Evolutionary conservation across 2,113 vertebrate species (phyloP).

Genomic region (Corythornis cristatus): DNA sequence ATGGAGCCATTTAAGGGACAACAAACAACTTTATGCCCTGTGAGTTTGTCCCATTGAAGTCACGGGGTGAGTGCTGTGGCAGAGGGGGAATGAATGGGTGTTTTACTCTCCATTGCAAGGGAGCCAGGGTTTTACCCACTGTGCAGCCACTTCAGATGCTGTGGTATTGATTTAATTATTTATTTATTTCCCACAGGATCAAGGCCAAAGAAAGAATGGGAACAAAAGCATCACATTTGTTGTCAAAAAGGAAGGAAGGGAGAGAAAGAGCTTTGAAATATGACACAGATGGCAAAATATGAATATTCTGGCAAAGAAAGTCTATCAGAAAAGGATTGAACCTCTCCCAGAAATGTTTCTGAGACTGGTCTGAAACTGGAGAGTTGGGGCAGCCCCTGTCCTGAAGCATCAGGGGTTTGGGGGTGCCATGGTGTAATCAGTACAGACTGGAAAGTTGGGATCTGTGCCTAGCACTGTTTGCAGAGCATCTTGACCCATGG

Average conservation of each 20-base stretch:
- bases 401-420: rapidly evolving
- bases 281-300: neutral
- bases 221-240: neutral
- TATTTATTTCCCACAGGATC: neutral
- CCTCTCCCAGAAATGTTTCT: neutral
- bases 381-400: neutral
- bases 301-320: neutral
- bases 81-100: neutral
- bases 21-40: slow-evolving; percentile 52
- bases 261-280: neutral
- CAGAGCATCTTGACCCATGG: neutral
- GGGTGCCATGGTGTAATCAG: rapidly evolving
- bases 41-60: slow-evolving; percentile 12
- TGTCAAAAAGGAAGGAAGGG: neutral
- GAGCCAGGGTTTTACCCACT: neutral
- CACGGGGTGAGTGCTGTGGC: neutral
- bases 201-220: neutral
- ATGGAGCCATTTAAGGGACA: slow-evolving; percentile 44
- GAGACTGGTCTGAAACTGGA: rapidly evolving
- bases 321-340: neutral
- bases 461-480: too few relatives aligned
- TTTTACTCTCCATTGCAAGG: neutral
- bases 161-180: neutral
- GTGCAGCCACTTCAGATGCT: neutral
- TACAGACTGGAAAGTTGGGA: neutral